A percentile compares a stretch with the other conserved stretches of the same genome.
Evolutionary conservation across 2,888 invertebrate genomes (phyloP).

Genomic region (Drosophila prolongata): DNA sequence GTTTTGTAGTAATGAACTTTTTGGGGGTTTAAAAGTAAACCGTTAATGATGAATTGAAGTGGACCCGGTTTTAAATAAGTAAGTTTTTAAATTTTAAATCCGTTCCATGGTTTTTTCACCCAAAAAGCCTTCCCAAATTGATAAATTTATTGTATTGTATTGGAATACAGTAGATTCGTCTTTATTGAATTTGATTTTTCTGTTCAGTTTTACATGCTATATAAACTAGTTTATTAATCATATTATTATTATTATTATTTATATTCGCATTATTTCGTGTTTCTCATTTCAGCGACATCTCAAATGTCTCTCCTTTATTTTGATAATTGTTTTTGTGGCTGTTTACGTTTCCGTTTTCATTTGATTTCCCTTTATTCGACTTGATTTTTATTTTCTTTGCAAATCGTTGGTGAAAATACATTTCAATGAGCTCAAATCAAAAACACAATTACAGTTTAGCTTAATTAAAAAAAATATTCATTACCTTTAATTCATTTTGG

Average conservation of each 20-base stretch:
- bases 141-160: slow-evolving; percentile 16
- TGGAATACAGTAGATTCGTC: slow-evolving; percentile 78
- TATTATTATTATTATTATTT: slow-evolving; percentile 46
- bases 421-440: slow-evolving; percentile 14
- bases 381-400: slow-evolving; percentile 1
- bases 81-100: too few relatives aligned
- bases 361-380: slow-evolving; percentile 49
- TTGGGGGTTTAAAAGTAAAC: not conserved
- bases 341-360: slow-evolving; percentile 25
- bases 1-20: not conserved
- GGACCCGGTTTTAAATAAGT: too few relatives aligned
- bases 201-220: slow-evolving; percentile 78
- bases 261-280: slow-evolving; percentile 50
- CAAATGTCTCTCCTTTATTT: slow-evolving; percentile 3
- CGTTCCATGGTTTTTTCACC: not conserved
- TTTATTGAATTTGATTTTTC: slow-evolving; percentile 77
- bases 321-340: slow-evolving; percentile 49
- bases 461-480: slow-evolving; percentile 32
- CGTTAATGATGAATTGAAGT: not conserved
- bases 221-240: slow-evolving; percentile 72
- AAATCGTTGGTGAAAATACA: slow-evolving; percentile 14
- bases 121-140: not conserved
- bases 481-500: slow-evolving; percentile 28
- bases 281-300: slow-evolving; percentile 11
- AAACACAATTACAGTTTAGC: slow-evolving; percentile 26